Conservation (phyloP, 2,113 vertebrate species). For the Pelvicachromis taeniatus region DNA sequence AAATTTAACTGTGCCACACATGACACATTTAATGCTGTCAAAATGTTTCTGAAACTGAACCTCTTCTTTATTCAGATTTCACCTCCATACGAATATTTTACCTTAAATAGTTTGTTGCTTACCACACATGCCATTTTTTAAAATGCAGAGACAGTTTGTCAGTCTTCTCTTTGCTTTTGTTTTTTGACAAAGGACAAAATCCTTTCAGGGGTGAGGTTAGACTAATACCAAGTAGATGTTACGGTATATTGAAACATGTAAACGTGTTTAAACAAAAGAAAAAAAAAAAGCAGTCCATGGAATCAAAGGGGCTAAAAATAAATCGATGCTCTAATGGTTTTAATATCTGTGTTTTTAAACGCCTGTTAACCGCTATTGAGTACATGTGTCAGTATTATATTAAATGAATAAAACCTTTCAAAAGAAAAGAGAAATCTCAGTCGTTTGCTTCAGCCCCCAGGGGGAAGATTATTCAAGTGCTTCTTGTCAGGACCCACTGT, state of each 20-base stretch:
- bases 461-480: neutral
- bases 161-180: constrained; percentile 35
- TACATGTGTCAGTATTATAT: constrained; percentile 82
- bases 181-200: constrained; percentile 45
- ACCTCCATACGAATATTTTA: constrained; percentile 40
- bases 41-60: constrained; percentile 15
- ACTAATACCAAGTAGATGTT: constrained; percentile 74
- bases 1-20: constrained; percentile 54
- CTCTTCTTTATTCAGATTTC: constrained; percentile 10
- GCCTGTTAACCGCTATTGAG: constrained; percentile 79
- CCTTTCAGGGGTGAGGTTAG: constrained; percentile 63
- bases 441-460: neutral
- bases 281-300: constrained; percentile 54
- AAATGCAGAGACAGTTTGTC: constrained; percentile 45
- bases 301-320: constrained; percentile 65
- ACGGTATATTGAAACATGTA: constrained; percentile 74
- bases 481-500: neutral
- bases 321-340: constrained; percentile 71
- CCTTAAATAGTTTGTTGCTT: constrained; percentile 58
- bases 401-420: constrained; percentile 78
- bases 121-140: constrained; percentile 59
- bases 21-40: constrained; percentile 47
- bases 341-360: constrained; percentile 82
- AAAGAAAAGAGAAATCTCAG: constrained; percentile 41
- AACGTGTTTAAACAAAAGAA: constrained; percentile 56